Base-by-base conservation (phyloP, 2,113 vertebrate species). In the Edolisoma coerulescens region DNA sequence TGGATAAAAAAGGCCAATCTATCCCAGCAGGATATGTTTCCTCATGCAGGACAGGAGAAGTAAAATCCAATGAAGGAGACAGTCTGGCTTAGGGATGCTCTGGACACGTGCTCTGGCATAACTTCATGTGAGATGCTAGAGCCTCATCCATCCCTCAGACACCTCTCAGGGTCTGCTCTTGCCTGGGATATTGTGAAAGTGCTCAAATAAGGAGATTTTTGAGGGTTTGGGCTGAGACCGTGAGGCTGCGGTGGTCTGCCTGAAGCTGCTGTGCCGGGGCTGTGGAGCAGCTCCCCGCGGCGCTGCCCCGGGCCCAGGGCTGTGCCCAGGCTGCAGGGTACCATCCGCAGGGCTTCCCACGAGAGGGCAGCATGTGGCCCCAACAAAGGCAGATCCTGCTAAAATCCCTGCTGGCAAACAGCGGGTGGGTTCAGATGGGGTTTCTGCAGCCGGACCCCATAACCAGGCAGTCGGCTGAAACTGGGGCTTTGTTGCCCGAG, bases 401-500 rank as follows among this genome's bases (percentile, higher is more conserved):
- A 0, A 39, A 78, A 26, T 27, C n/a, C 27, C 5, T 1, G 60
- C 28, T 13, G 83, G 22, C 18, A 11, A 44, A 2, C 42, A 41
- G 33, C 1, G 0, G 0, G 1, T 3, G 8, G 3, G 3, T 30
- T 42, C 21, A 53, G 5, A 7, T 37, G 44, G 41, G 23, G 35
- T 8, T 54, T 13, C 35, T 19, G 85, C 11, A 35, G 35, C 45
- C n/a, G 35, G 6, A 33, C 5, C 22, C 39, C 27, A 20, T 18
- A 41, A 45, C 1, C 42, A 7, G 15, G 14, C 1, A 7, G 47
- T 11, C 2, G 13, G 28, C 30, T 60, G 39, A 32, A 44, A 9
- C 3, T 0, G 37, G 33, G 37, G 35, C 35, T 78, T 26, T 0
- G 0, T 18, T 35, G 28, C 13, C 56, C 4, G 12, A 9, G 39